These are phyloP conservation scores for Neosalanx taihuensis DNA, from an alignment of 2,797 vertebrate genomes.

Conservation along the genomic window DNA sequence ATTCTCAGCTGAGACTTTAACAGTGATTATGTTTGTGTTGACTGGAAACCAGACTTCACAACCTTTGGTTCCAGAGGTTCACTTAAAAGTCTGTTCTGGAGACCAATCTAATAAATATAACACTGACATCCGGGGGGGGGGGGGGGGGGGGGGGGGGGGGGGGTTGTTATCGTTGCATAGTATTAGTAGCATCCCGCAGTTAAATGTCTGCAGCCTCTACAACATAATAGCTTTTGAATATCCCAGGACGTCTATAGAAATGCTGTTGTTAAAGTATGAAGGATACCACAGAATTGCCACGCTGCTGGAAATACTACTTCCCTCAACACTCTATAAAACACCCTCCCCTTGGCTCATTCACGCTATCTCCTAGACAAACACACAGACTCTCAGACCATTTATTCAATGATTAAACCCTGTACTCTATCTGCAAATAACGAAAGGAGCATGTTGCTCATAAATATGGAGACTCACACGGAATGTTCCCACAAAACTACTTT, in stretches of 20 bases:
- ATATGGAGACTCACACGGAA: not conserved
- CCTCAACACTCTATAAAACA: constrained; percentile 8
- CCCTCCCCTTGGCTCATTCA: not conserved
- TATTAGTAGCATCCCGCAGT: not conserved
- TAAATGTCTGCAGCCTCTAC: not conserved
- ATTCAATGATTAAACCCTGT: not conserved
- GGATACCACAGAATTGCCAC: not conserved
- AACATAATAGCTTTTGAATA: not conserved
- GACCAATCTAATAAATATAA: constrained; percentile 2
- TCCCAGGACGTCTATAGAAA: constrained; percentile 2
- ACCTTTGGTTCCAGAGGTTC: constrained; percentile 3
- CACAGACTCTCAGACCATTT: not conserved
- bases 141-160: no score
- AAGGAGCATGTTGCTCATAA: not conserved
- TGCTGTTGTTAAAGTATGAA: not conserved
- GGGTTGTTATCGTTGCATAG: not conserved
- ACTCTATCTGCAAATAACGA: not conserved
- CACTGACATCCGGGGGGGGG: not conserved
- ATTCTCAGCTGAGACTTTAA: constrained; percentile 4
- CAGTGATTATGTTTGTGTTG: constrained; percentile 12
- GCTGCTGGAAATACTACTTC: not conserved
- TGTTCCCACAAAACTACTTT: not conserved
- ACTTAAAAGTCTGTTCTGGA: constrained; percentile 9
- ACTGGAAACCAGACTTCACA: not conserved
- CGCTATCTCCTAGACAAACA: not conserved